Evolutionary conservation across 1,140 invertebrate genomes (phyloP).

Genomic region (Drosophila fuyamai): DNA sequence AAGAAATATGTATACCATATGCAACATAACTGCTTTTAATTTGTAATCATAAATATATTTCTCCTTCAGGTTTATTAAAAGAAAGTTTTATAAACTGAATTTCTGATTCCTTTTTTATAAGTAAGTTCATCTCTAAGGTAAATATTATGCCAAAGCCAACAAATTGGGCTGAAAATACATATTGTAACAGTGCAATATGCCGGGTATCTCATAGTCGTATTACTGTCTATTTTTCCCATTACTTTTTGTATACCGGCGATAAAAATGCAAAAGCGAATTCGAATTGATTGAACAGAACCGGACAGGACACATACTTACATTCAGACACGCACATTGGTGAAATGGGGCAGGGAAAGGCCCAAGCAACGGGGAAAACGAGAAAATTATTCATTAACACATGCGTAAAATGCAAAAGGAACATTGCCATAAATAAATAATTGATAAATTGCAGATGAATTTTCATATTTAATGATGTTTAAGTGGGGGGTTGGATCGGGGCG

Average conservation of each 20-base stretch:
- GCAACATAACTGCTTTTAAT: too few relatives aligned
- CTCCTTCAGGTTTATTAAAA: too few relatives aligned
- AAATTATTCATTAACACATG: slow-evolving; percentile 83
- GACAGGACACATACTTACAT: slow-evolving; percentile 34
- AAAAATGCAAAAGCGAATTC: slow-evolving; percentile 74
- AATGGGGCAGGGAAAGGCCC: not conserved
- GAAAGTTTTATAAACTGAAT: too few relatives aligned
- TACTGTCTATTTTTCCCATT: too few relatives aligned
- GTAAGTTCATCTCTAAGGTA: too few relatives aligned
- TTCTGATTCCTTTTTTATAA: too few relatives aligned
- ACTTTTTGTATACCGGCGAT: slow-evolving; percentile 47
- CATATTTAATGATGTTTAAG: slow-evolving; percentile 82
- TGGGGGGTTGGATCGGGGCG: slow-evolving; percentile 32
- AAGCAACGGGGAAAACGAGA: slow-evolving; percentile 46
- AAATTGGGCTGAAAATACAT: too few relatives aligned
- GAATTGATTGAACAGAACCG: slow-evolving; percentile 63
- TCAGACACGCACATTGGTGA: slow-evolving; percentile 35
- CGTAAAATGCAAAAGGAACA: slow-evolving; percentile 76
- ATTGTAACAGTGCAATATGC: not conserved
- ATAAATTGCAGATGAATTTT: slow-evolving; percentile 84
- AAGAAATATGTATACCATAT: too few relatives aligned
- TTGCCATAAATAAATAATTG: slow-evolving; percentile 82
- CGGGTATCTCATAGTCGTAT: not conserved
- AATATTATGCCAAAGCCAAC: too few relatives aligned
- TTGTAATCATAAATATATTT: too few relatives aligned